These are phyloP conservation scores for Aptenodytes forsteri DNA, from an alignment of 2,113 vertebrate genomes.

Conservation along the genomic window DNA sequence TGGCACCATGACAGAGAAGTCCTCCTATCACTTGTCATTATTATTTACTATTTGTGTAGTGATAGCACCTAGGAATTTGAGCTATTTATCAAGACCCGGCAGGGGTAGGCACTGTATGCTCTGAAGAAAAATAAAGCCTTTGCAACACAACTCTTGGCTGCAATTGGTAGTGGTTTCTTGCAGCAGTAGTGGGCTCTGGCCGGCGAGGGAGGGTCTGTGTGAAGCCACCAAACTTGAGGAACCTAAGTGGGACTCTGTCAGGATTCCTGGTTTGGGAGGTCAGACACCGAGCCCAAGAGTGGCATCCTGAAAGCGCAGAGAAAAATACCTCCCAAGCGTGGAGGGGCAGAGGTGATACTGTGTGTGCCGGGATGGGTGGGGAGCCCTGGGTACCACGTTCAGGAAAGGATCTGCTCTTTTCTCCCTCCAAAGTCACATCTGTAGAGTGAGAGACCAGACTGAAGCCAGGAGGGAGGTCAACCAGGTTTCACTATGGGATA, in stretches of 20 bases:
- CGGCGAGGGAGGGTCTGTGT: not conserved
- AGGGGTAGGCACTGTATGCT: not conserved
- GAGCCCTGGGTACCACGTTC: not conserved
- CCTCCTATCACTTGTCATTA: not conserved
- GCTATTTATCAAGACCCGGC: not conserved
- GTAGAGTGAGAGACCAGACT: not conserved
- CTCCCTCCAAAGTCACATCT: not conserved
- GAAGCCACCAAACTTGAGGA: not conserved
- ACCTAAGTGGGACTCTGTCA: not conserved
- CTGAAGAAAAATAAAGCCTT: not conserved
- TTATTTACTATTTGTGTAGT: not conserved
- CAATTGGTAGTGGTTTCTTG: not conserved
- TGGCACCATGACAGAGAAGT: not conserved
- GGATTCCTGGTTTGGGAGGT: not conserved
- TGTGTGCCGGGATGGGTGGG: accelerated
- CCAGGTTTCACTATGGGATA: not conserved
- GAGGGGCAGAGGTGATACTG: not conserved
- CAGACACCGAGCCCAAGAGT: not conserved
- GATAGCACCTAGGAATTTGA: not conserved
- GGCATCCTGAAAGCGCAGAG: not conserved
- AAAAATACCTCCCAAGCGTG: not conserved
- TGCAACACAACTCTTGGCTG: not conserved
- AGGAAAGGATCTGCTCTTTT: not conserved
- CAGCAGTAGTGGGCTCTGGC: not conserved
- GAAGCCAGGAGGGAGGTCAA: not conserved